Evolutionary conservation across 2,113 vertebrate genomes (phyloP).

Genomic region (Alosa alosa): DNA sequence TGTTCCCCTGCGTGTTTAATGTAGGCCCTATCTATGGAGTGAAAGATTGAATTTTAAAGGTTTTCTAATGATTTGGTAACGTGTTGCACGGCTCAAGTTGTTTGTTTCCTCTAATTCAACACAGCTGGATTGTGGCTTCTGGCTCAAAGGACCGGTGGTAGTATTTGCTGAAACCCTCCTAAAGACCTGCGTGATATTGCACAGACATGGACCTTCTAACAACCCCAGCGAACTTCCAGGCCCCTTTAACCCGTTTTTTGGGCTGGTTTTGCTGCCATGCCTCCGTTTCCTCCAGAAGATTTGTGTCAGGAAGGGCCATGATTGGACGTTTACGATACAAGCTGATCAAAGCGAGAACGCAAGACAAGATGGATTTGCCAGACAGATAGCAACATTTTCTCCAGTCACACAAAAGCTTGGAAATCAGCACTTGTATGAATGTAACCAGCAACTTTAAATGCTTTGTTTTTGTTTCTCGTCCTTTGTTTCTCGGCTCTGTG

Average conservation of each 20-base stretch:
- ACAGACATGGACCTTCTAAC: neutral
- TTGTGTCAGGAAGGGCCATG: neutral
- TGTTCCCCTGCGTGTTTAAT: constrained; percentile 17
- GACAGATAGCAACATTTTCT: neutral
- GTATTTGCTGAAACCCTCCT: neutral
- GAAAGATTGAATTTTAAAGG: constrained; percentile 33
- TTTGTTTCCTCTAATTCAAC: constrained; percentile 36
- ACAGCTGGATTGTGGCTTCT: constrained; percentile 26
- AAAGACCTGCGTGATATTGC: constrained; percentile 20
- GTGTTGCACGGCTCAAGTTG: constrained; percentile 20
- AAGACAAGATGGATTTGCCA: neutral
- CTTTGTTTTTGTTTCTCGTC: neutral
- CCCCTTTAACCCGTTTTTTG: neutral
- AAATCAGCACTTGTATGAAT: neutral
- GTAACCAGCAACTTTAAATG: neutral
- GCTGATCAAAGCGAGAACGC: neutral
- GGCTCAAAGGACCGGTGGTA: constrained; percentile 16
- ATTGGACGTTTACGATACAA: neutral
- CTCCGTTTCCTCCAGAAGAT: neutral
- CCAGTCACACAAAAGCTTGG: neutral
- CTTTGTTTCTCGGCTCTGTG: neutral
- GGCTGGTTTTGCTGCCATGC: neutral
- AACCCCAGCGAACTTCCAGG: neutral
- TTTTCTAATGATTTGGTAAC: constrained; percentile 31
- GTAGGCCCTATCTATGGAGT: constrained; percentile 21